phyloP scores from a whole-genome alignment of 2,113 vertebrate species.

The Progne subis region DNA sequence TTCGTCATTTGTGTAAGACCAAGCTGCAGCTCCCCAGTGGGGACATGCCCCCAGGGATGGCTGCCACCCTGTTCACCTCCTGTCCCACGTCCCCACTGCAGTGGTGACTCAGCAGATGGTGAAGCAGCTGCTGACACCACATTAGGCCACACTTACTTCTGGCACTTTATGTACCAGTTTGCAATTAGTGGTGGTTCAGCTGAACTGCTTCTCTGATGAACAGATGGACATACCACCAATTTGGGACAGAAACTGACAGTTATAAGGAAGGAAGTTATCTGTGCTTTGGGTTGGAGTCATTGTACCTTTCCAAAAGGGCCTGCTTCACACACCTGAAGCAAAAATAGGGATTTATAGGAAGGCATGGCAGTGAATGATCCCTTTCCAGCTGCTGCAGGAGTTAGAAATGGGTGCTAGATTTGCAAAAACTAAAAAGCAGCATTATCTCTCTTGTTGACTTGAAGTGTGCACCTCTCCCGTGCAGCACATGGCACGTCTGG shows the following conservation, averaged over 20 bases:
- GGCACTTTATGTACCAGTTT: not conserved
- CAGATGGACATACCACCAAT: not conserved
- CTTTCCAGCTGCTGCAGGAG: not conserved
- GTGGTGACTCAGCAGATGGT: slow-evolving; percentile 22
- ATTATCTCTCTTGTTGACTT: not conserved
- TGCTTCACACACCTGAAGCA: not conserved
- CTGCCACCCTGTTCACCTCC: not conserved
- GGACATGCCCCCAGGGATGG: not conserved
- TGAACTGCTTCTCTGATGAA: not conserved
- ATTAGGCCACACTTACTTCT: not conserved
- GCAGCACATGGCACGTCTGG: not conserved
- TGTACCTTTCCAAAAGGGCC: not conserved
- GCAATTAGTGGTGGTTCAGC: not conserved
- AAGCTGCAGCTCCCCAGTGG: not conserved
- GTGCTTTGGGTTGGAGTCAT: not conserved
- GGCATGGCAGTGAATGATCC: not conserved
- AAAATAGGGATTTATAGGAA: not conserved
- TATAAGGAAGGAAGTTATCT: not conserved
- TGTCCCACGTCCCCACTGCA: not conserved
- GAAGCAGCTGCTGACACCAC: slow-evolving; percentile 32
- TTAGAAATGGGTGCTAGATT: not conserved
- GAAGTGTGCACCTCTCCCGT: not conserved
- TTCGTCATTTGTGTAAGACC: not conserved
- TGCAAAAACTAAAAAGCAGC: not conserved
- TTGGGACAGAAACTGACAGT: not conserved